Evolutionary conservation across 2,888 invertebrate species (phyloP).

Genomic region (Aphodius granarius): DNA sequence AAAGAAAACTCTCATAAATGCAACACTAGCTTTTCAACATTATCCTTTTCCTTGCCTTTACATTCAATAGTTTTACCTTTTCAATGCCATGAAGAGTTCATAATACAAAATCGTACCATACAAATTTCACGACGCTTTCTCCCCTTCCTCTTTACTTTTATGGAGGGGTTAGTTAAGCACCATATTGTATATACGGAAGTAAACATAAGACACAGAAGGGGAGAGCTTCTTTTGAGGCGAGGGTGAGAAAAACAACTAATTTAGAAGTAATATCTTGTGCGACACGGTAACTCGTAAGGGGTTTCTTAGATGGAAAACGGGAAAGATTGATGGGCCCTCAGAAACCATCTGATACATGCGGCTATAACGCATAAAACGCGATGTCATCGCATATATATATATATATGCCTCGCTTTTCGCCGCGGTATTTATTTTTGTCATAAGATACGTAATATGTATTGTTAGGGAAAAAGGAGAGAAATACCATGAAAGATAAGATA

Average conservation of each 20-base stretch:
- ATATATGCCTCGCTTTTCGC: background rate
- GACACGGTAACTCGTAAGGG: background rate
- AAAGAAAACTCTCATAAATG: too few relatives aligned
- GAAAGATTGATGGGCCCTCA: background rate
- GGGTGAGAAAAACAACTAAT: background rate
- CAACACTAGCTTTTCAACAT: too few relatives aligned
- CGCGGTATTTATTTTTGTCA: background rate
- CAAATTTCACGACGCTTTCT: background rate
- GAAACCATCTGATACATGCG: background rate
- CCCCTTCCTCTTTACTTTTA: background rate
- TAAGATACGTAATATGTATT: background rate
- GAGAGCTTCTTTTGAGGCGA: background rate
- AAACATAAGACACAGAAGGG: background rate
- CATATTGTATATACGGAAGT: background rate
- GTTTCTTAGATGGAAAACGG: background rate
- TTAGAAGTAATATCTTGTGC: background rate
- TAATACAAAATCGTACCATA: background rate
- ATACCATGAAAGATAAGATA: background rate
- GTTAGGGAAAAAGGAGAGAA: background rate
- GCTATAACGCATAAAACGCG: background rate
- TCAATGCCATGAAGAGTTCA: too few relatives aligned
- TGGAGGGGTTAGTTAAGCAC: background rate
- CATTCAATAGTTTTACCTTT: too few relatives aligned
- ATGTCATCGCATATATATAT: background rate
- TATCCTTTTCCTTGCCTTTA: too few relatives aligned